Percentiles rank a stretch among this genome's conserved stretches.
Evolutionary conservation across 2,113 vertebrate species (phyloP).

Genomic region (Lepus europaeus): DNA sequence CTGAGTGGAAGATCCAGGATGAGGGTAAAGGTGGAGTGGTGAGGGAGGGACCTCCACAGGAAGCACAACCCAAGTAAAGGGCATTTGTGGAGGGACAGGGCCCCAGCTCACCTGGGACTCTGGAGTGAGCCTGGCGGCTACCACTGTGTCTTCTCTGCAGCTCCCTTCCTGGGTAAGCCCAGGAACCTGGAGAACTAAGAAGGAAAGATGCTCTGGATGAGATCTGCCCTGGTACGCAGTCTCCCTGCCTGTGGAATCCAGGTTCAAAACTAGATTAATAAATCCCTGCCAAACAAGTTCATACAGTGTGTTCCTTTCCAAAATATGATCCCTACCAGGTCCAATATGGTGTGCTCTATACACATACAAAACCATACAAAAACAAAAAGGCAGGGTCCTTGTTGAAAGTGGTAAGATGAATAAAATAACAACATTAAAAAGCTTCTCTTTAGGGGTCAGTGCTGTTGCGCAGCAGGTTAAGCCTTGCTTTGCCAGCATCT

Average conservation of each 20-base stretch:
- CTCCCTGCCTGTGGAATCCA: not conserved
- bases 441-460: not conserved
- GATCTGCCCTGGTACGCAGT: not conserved
- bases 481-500: too few species aligned
- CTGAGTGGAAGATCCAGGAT: not conserved
- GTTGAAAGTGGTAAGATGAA: not conserved
- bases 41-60: too few species aligned
- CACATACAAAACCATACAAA: not conserved
- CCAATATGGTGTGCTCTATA: not conserved
- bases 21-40: not conserved
- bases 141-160: conserved; percentile 7
- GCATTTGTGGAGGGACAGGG: not conserved
- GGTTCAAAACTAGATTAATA: not conserved
- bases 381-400: not conserved
- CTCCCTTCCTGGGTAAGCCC: not conserved
- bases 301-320: not conserved
- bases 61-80: too few species aligned
- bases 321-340: not conserved
- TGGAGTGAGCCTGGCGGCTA: not conserved
- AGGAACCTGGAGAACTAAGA: conserved; percentile 57
- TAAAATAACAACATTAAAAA: not conserved
- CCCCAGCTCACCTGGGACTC: conserved; percentile 69
- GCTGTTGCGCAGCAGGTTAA: too few species aligned
- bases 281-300: not conserved
- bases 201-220: conserved; percentile 51